Base-by-base conservation (phyloP, 1,140 invertebrate genomes). In the Episyrphus balteatus region DNA sequence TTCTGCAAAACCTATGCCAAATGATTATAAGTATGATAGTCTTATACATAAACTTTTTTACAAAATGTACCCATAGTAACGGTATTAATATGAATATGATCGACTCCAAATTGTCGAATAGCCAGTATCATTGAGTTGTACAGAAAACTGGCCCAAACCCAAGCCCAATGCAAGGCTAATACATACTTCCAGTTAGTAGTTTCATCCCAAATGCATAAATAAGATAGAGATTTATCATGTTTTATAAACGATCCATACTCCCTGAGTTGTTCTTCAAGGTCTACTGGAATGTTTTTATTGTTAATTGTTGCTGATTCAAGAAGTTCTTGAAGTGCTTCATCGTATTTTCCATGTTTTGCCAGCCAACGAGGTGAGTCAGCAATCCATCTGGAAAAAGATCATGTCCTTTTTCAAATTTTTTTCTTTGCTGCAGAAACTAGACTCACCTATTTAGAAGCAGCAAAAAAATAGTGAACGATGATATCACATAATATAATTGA, bases 341-440 rank as follows among this genome's bases (percentile, higher is more conserved):
- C 62, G 10, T 69, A 51, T 10, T 62, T 57, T 9, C 66, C 57
- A 14, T 59, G 58, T 2, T 57, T 55, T 12, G 70, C 51, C 18
- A 69, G 51, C 69, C 69, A 71, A 14, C 68, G 58, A 2, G 69
- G 69, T 13, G 68, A 57, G 52, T 71, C 68, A 0, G 68, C 56
- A 37, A 71, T 66, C 65, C 65, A 70, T 26, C 66, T 68, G 26
- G 43, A 50, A 3, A 55, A 46, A 13, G 10, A 10, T 14, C 6
- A 5, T 37, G 10, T 5, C 3, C 3, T 37, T 37, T n/a, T n/a
- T n/a, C n/a, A n/a, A n/a, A n/a, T n/a, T n/a, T n/a, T n/a, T n/a
- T n/a, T n/a, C n/a, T n/a, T n/a, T n/a, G n/a, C n/a, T n/a, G n/a
- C n/a, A n/a, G n/a, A n/a, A n/a, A n/a, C n/a, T n/a, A n/a, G n/a